phyloP scores from a whole-genome alignment of 2,113 vertebrate genomes.

The Oreochromis aureus region DNA sequence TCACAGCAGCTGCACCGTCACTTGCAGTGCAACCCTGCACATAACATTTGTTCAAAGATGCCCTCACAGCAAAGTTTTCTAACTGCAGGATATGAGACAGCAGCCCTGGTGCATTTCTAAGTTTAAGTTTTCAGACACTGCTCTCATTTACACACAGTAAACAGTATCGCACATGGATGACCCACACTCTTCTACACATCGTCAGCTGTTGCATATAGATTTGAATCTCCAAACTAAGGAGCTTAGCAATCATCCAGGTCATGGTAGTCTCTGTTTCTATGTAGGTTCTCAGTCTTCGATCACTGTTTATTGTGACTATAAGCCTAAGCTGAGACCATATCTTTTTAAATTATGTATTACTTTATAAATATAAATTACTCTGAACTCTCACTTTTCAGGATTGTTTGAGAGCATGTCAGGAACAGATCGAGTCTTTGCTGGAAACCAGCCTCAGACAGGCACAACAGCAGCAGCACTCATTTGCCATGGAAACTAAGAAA shows the following conservation, averaged over 20 bases:
- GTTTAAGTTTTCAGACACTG: background rate
- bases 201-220: background rate
- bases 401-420: conserved; percentile 92
- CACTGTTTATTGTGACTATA: background rate
- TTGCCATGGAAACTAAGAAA: conserved; percentile 83
- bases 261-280: background rate
- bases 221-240: background rate
- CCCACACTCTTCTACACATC: background rate
- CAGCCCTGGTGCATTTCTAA: background rate
- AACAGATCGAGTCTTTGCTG: conserved; percentile 91
- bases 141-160: background rate
- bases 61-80: background rate
- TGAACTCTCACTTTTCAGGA: conserved; percentile 67
- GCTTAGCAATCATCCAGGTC: background rate
- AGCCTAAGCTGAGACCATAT: background rate
- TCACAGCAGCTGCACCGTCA: background rate
- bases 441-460: conserved; percentile 90
- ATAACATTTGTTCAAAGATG: background rate
- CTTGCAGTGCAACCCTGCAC: background rate
- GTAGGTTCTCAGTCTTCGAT: background rate
- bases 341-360: background rate
- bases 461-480: conserved; percentile 55
- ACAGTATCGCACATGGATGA: background rate
- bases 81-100: background rate
- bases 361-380: background rate